Conservation (phyloP, 2,888 invertebrate genomes). For the Athripsodes cinereus region DNA sequence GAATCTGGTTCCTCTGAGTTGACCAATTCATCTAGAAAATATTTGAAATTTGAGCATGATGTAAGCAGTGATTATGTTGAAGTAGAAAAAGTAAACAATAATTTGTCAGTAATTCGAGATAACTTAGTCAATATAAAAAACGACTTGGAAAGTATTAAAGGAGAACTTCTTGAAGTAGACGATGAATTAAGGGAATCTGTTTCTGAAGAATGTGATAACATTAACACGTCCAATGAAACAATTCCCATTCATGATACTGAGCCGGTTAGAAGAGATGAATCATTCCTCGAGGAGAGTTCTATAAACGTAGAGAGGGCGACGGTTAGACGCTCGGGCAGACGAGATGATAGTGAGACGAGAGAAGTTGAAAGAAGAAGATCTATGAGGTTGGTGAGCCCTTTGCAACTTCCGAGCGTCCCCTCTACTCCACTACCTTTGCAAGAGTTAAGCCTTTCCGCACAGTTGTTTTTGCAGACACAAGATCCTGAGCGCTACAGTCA, state of each 20-base stretch:
- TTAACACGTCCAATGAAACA: no score
- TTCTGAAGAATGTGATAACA: no score
- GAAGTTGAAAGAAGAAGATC: conserved; percentile 18
- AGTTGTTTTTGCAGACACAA: conserved; percentile 23
- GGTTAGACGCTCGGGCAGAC: not conserved
- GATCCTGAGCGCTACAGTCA: conserved; percentile 9
- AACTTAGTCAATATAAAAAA: not conserved
- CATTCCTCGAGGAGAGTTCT: no score
- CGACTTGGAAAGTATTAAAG: not conserved
- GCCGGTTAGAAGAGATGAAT: no score
- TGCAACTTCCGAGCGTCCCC: conserved; percentile 17
- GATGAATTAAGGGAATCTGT: not conserved
- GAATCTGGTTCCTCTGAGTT: no score
- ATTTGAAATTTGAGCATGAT: no score
- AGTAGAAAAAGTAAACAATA: no score
- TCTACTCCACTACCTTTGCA: conserved; percentile 10
- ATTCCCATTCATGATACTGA: no score
- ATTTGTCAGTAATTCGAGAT: not conserved
- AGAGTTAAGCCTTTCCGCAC: conserved; percentile 21
- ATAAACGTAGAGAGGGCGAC: not conserved
- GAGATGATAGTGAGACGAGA: not conserved
- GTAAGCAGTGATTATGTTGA: no score
- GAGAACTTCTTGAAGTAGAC: not conserved
- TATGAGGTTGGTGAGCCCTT: conserved; percentile 22
- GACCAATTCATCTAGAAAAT: no score